These are phyloP conservation scores for Delia radicum DNA, from an alignment of 1,140 invertebrate genomes.

Conservation along the genomic window DNA sequence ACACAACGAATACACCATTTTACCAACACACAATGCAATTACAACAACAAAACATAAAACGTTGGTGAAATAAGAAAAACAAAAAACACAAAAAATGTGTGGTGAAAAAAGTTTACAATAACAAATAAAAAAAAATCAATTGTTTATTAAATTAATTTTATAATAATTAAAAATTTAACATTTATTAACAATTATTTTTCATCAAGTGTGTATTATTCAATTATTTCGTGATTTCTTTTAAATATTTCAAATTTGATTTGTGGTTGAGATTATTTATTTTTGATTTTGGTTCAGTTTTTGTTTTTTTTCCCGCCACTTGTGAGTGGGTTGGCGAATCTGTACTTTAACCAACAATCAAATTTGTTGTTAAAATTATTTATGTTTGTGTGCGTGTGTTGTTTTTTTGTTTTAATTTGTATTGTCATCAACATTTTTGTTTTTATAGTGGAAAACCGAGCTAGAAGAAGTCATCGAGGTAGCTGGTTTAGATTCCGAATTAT, in stretches of 20 bases:
- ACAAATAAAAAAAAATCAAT: not conserved
- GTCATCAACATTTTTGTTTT: not conserved
- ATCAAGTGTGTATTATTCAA: not conserved
- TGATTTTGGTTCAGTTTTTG: not conserved
- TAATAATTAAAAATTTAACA: too few relatives aligned
- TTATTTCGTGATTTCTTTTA: not conserved
- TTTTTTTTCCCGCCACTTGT: not conserved
- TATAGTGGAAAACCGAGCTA: slow-evolving; percentile 87
- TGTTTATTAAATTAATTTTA: too few relatives aligned
- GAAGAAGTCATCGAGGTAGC: slow-evolving; percentile 94
- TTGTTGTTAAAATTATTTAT: not conserved
- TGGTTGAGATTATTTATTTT: not conserved
- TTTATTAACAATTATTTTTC: too few relatives aligned
- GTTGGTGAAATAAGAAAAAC: slow-evolving; percentile 14
- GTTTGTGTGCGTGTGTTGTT: not conserved
- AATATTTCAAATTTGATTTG: not conserved
- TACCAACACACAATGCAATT: slow-evolving; percentile 1
- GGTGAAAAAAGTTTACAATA: not conserved
- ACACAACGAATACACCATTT: not conserved
- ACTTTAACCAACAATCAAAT: not conserved
- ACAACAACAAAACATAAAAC: slow-evolving; percentile 21
- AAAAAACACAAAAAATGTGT: not conserved
- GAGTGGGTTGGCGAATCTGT: not conserved
- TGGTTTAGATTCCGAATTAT: slow-evolving; percentile 86
- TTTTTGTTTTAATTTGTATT: not conserved